phyloP scores from a whole-genome alignment of 2,797 vertebrate species.

The Holocentrus rufus region DNA sequence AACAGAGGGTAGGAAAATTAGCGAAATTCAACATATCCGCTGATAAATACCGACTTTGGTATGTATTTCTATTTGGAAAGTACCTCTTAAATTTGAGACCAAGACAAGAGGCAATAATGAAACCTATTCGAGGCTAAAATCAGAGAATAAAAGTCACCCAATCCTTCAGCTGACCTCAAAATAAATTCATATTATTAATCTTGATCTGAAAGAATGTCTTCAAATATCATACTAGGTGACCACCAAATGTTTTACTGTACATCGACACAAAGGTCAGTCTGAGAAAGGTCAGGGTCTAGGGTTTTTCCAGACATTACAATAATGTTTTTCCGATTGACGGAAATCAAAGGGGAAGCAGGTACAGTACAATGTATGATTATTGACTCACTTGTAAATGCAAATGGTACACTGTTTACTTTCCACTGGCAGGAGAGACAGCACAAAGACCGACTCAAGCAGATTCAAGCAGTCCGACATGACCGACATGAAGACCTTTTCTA shows the following conservation, averaged over 20 bases:
- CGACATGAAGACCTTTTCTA: too few species aligned
- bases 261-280: not conserved
- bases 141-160: too few species aligned
- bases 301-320: not conserved
- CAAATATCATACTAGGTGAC: too few species aligned
- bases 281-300: not conserved
- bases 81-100: not conserved
- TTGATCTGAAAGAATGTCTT: too few species aligned
- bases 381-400: not conserved
- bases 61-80: not conserved
- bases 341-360: conserved; percentile 14
- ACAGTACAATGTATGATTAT: too few species aligned
- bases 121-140: too few species aligned
- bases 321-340: not conserved
- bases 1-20: not conserved
- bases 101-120: not conserved
- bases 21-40: not conserved
- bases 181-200: too few species aligned
- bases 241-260: not conserved
- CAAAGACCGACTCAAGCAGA: not conserved
- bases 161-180: too few species aligned
- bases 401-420: not conserved
- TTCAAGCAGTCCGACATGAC: not conserved
- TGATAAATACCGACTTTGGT: not conserved
- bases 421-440: not conserved